Evolutionary conservation across 2,888 invertebrate species (phyloP), one percentile per base, ranked within the genome.

Genomic region (Andrena fulva): DNA sequence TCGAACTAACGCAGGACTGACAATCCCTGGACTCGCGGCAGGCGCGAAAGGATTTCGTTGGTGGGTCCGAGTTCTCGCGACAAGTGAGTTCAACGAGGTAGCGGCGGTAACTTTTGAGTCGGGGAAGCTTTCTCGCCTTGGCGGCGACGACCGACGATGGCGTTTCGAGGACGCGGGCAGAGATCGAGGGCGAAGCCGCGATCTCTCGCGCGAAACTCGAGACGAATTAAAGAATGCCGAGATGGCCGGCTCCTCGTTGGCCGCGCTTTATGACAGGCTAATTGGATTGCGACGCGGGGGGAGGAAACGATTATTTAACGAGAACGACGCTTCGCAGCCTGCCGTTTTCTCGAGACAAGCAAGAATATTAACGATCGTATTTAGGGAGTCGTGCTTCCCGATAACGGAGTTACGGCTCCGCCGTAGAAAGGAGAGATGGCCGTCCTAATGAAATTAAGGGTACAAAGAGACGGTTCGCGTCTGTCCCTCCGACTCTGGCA

Each of bases 401-500:
- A 91, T 93, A 93, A 92, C 91, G 85, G 89, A 88, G 89, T 93
- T 93, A 92, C 85, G 88, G 75, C 54, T 80, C 77, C 73, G 71
- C 75, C 76, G 80, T 56, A 80, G 84, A 77, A 81, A 84, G 88
- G 87, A 88, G 84, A 83, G 88, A 88, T 87, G 88, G 84, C 83
- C 80, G 85, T 86, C 80, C 80, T 92, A 92, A 93, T 92, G 89
- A 89, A 92, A 92, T 93, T 92, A 90, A 90, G 90, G 91, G 90
- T 90, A 91, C 92, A 92, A 93, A 92, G 92, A 92, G 91, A 90
- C 89, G 86, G 76, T 85, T 86, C 80, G 82, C 82, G 86, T 73
- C 76, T 79, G 79, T 77, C 89, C 86, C 89, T 85, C 76, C 85
- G 82, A 80, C 81, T 83, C 82, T 54, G 72, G 70, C 80, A 81